Conservation (phyloP, 2,888 invertebrate species). For the Eubasilissa splendida region DNA sequence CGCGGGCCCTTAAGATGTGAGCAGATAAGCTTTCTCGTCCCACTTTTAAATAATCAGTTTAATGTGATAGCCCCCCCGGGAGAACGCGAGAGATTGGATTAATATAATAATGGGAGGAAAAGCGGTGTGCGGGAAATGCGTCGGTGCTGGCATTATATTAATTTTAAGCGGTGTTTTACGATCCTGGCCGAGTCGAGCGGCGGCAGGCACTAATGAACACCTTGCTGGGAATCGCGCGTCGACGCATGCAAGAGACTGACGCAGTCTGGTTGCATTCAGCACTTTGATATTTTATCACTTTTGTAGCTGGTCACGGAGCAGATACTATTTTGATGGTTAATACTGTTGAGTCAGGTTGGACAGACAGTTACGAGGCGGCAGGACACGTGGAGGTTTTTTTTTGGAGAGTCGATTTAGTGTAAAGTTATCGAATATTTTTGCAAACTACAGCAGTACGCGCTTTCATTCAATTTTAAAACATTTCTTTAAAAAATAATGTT, state of each 20-base stretch:
- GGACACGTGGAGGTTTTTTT: not conserved
- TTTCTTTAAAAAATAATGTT: no score
- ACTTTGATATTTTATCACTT: no score
- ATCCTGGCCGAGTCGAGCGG: constrained; percentile 30
- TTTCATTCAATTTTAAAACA: no score
- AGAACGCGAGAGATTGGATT: constrained; percentile 53
- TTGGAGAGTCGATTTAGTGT: not conserved
- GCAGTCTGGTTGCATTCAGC: no score
- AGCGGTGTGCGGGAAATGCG: constrained; percentile 42
- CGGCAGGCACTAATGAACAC: constrained; percentile 19
- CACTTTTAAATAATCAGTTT: constrained; percentile 58
- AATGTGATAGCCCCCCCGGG: constrained; percentile 55
- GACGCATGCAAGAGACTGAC: no score
- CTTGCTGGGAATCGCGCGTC: no score
- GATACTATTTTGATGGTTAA: no score
- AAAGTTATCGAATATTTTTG: no score
- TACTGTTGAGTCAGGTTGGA: not conserved
- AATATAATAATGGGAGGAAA: constrained; percentile 54
- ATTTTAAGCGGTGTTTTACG: constrained; percentile 50
- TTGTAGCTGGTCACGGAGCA: no score
- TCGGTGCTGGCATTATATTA: constrained; percentile 49
- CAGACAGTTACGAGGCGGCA: not conserved
- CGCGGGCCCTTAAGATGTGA: constrained; percentile 36
- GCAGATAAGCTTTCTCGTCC: constrained; percentile 51
- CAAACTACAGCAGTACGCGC: no score